phyloP scores from a whole-genome alignment of 1,140 invertebrate species.

The Hyles euphorbiae region DNA sequence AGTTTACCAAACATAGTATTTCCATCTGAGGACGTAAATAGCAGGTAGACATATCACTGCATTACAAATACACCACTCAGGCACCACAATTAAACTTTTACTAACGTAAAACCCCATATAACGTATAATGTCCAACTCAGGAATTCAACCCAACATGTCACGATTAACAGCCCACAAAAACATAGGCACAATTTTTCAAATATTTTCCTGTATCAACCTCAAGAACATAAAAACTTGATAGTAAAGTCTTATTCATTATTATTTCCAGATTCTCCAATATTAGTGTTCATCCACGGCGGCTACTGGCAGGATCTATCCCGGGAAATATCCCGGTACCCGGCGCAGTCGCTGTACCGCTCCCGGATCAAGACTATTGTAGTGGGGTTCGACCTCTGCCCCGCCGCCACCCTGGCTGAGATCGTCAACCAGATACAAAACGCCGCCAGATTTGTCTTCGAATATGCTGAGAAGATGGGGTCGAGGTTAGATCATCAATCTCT shows the following conservation, averaged over 20 bases:
- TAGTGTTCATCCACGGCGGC: slow-evolving; percentile 89
- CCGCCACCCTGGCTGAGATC: slow-evolving; percentile 78
- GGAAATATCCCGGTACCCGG: slow-evolving; percentile 79
- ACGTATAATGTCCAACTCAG: no score
- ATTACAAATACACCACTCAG: no score
- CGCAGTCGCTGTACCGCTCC: slow-evolving; percentile 76
- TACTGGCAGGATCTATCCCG: slow-evolving; percentile 86
- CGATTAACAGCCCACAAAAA: no score
- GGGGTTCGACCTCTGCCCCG: slow-evolving; percentile 87
- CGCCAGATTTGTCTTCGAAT: slow-evolving; percentile 77
- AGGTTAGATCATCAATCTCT: slow-evolving; percentile 40
- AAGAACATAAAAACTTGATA: no score
- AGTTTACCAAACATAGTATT: no score
- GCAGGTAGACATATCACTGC: no score
- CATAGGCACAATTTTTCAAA: no score
- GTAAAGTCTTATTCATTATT: not conserved
- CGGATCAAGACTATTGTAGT: slow-evolving; percentile 82
- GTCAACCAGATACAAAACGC: slow-evolving; percentile 79
- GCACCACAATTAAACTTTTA: no score
- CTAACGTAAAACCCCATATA: no score
- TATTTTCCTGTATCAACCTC: no score
- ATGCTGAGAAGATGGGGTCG: slow-evolving; percentile 71
- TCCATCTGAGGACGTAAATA: no score
- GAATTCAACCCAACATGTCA: no score
- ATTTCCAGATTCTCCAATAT: slow-evolving; percentile 81